Base-by-base conservation (phyloP, 2,888 invertebrate species). In the Drosophila neoperkinsi region DNA sequence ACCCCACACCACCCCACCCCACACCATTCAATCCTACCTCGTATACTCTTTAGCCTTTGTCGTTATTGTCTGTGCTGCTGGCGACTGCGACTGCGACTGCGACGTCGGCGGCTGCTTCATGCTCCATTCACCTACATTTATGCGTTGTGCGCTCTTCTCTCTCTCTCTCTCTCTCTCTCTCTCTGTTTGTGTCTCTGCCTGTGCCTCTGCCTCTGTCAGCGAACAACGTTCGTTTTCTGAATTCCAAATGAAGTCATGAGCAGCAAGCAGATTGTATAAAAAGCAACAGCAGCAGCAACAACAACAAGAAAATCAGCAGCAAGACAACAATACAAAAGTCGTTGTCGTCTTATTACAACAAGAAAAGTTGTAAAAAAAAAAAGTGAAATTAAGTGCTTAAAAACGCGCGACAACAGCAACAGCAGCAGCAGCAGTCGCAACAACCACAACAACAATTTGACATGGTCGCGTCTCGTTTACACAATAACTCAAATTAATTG, bases 51-150 rank as follows among this genome's bases (percentile, higher is more conserved):
- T 57, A 62, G 66, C 60, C 55, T 74, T 64, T 70, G 81, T 59
- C 56, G 36, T 41, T 50, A 65, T 65, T 53, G 71, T 71, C 69
- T 70, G 46, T 25, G 46, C 46, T 25, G n/a, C 60, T 53, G 77
- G 49, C 57, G 56, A 65, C 76, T 64, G 49, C 57, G 56, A 65
- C 76, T 64, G 49, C 57, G 56, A 65, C 76, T 61, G 71, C 74
- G 57, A 49, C 69, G 72, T 62, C 71, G 49, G 46, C 78, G 61
- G 50, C 75, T 81, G 81, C 77, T 90, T 88, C 90, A 85, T 88
- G 91, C 92, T 92, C 91, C 86, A 92, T 88, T 91, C 92, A 91
- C 91, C 91, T 92, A 91, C 92, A 86, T 91, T 92, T 82, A 86
- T 74, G 87, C 90, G 76, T 81, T 83, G 79, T 69, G 71, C 76